phyloP scores from a whole-genome alignment of 1,140 invertebrate species.

The Bicyclus anynana region DNA sequence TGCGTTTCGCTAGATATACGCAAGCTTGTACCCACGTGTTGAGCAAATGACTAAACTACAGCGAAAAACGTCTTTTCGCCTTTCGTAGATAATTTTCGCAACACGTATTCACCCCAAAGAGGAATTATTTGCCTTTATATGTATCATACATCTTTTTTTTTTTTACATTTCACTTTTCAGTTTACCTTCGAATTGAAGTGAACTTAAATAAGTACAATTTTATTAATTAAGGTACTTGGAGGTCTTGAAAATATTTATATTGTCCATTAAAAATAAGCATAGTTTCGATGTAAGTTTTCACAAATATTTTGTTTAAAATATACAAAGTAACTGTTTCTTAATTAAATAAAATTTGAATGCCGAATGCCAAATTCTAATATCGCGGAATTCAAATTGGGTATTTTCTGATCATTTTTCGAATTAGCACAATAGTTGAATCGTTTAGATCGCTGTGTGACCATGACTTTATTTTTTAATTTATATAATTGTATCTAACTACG shows the following conservation, averaged over 20 bases:
- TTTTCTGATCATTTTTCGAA: slow-evolving; percentile 37
- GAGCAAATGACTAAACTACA: too few relatives aligned
- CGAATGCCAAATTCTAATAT: slow-evolving; percentile 15
- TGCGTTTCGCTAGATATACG: too few relatives aligned
- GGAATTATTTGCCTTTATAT: too few relatives aligned
- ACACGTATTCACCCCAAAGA: too few relatives aligned
- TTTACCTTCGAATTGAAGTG: not conserved
- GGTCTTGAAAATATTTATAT: slow-evolving; percentile 13
- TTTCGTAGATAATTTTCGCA: too few relatives aligned
- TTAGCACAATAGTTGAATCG: not conserved
- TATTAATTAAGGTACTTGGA: slow-evolving; percentile 8
- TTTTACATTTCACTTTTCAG: too few relatives aligned
- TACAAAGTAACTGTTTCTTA: slow-evolving; percentile 13
- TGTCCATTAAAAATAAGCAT: slow-evolving; percentile 32
- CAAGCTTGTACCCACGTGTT: too few relatives aligned
- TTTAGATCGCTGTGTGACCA: slow-evolving; percentile 5
- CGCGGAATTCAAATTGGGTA: slow-evolving; percentile 26
- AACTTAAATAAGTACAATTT: slow-evolving; percentile 21
- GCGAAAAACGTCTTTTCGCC: too few relatives aligned
- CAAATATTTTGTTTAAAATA: slow-evolving; percentile 29
- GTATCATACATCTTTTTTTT: too few relatives aligned
- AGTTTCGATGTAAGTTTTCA: slow-evolving; percentile 23
- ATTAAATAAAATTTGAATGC: slow-evolving; percentile 9
- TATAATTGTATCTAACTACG: slow-evolving; percentile 5
- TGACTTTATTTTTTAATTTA: not conserved